Conservation (phyloP, 1,140 invertebrate genomes). For the Halyomorpha halys region DNA sequence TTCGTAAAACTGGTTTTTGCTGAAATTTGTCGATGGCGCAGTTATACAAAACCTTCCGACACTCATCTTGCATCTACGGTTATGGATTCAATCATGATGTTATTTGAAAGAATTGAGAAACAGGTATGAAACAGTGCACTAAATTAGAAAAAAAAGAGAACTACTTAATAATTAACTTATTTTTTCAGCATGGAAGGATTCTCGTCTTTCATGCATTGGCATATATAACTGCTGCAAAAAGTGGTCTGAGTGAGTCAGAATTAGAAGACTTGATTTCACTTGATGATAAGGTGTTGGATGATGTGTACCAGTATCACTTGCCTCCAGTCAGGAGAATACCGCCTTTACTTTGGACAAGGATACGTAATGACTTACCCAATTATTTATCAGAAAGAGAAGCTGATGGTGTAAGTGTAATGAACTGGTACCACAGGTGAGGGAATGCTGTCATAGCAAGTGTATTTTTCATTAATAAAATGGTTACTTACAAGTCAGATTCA, state of each 20-base stretch:
- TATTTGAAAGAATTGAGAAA: slow-evolving; percentile 89
- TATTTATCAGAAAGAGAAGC: slow-evolving; percentile 93
- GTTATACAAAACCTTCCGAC: slow-evolving; percentile 86
- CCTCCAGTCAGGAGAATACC: slow-evolving; percentile 91
- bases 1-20: slow-evolving; percentile 96
- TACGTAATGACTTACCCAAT: slow-evolving; percentile 87
- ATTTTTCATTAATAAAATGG: no score
- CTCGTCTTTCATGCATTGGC: slow-evolving; percentile 87
- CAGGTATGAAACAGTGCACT: slow-evolving; percentile 43
- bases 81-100: slow-evolving; percentile 95
- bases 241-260: slow-evolving; percentile 85
- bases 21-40: slow-evolving; percentile 92
- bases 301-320: slow-evolving; percentile 97
- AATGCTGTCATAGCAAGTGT: neutral
- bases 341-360: slow-evolving; percentile 89
- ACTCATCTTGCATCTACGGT: slow-evolving; percentile 87
- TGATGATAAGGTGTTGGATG: slow-evolving; percentile 86
- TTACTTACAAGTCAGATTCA: no score
- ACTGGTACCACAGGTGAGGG: slow-evolving; percentile 79
- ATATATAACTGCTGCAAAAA: slow-evolving; percentile 88
- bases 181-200: slow-evolving; percentile 67
- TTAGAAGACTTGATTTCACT: slow-evolving; percentile 88
- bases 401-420: slow-evolving; percentile 91
- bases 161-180: neutral
- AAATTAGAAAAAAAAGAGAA: slow-evolving; percentile 10